Evolutionary conservation across 2,888 invertebrate genomes (phyloP), one percentile per base, ranked within the genome.

Genomic region (Erebia aethiops): DNA sequence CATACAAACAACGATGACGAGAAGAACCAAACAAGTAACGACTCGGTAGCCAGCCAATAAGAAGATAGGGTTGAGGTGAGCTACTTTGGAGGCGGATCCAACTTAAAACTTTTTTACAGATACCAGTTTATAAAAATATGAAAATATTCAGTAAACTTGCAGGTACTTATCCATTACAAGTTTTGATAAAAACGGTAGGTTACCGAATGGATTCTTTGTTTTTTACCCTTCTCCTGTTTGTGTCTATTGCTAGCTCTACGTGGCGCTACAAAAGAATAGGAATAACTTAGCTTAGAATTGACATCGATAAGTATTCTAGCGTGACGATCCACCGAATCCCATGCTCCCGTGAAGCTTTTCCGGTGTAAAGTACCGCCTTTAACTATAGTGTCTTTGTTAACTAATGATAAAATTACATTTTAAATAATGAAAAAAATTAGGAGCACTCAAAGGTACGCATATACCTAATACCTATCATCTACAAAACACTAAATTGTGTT

Each of bases 1-100:
- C 35, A 35, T 35, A 35, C 35, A 35, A 35, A 35, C 35, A 35
- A 35, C 71, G 72, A 68, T 72, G 70, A 69, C 51, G 64, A 61
- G 65, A 61, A 54, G 16, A 68, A 69, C 54, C 56, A 67, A 67
- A 71, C 57, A 54, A 63, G 66, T 62, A 49, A 21, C 49, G 11
- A 63, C 56, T 57, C 57, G 43, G 41, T 26, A 21, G 26, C 46
- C 71, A 67, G 64, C 77, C 77, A 77, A 76, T 77, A 66, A 61
- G 63, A 61, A 69, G 54, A 54, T 67, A 60, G 70, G 57, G 35
- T 69, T 66, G 68, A 75, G 77, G 76, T 75, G 70, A 71, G 11
- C 74, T 68, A 26, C 68, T 72, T 67, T 66, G 71, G 67, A 76
- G 77, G 78, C 78, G 77, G 75, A 65, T 60, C 72, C 75, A 21